These are phyloP conservation scores for Amphimedon queenslandica DNA, from an alignment of 37 sponge, comb jelly and placozoan genomes.

Conservation along the genomic window DNA sequence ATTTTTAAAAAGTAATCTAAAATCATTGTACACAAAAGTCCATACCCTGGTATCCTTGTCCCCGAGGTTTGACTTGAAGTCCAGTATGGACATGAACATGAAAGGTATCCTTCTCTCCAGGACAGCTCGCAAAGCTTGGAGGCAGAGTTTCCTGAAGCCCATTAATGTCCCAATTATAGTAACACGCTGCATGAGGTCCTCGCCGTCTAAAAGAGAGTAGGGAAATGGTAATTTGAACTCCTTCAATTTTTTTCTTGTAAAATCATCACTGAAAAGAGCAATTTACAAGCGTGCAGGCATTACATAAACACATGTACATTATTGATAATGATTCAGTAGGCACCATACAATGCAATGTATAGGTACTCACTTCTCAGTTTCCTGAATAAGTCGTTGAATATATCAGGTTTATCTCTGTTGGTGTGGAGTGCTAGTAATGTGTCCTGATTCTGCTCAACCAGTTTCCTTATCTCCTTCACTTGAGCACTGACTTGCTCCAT, in stretches of 20 bases:
- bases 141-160: conserved; percentile 72
- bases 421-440: conserved; percentile 74
- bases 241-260: no score
- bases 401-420: conserved; percentile 86
- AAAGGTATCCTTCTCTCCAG: conserved; percentile 62
- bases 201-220: conserved; percentile 38
- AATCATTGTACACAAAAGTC: not conserved
- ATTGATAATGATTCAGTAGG: no score
- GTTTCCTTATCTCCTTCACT: conserved; percentile 85
- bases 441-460: conserved; percentile 83
- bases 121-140: conserved; percentile 67
- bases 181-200: conserved; percentile 64
- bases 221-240: not conserved
- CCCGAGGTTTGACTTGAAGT: conserved; percentile 61
- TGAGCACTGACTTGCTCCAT: conserved; percentile 81
- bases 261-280: no score
- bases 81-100: conserved; percentile 68
- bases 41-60: conserved; percentile 22
- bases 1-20: not conserved
- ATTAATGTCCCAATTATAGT: conserved; percentile 77
- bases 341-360: no score
- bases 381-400: conserved; percentile 58
- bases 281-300: not conserved
- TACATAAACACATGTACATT: not conserved
- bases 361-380: conserved; percentile 58